A percentile compares a stretch with the other conserved stretches of the same genome.
These are phyloP conservation scores for Steatocranus sp. DNA, from an alignment of 2,797 vertebrate genomes.

Conservation along the genomic window DNA sequence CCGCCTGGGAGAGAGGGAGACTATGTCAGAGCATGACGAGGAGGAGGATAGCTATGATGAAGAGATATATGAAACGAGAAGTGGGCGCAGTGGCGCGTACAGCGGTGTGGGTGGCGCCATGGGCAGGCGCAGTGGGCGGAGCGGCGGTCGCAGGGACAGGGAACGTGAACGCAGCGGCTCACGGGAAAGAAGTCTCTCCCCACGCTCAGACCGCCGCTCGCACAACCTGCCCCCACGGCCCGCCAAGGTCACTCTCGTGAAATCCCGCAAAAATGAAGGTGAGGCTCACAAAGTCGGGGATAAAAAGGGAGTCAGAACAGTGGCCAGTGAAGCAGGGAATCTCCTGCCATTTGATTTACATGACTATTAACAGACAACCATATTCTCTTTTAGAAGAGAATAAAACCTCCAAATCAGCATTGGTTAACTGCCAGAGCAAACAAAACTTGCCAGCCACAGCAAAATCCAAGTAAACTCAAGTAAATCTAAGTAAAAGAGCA, in stretches of 20 bases:
- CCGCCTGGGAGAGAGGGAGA: slow-evolving; percentile 87
- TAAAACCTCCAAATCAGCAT: slow-evolving; percentile 44
- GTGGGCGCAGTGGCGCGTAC: slow-evolving; percentile 78
- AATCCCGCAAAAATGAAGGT: slow-evolving; percentile 99
- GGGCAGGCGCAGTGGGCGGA: slow-evolving; percentile 79
- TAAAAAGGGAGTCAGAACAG: not conserved
- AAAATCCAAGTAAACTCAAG: slow-evolving; percentile 57
- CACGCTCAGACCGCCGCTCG: slow-evolving; percentile 88
- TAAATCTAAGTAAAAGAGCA: slow-evolving; percentile 69
- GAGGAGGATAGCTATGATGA: slow-evolving; percentile 97
- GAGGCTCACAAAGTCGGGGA: slow-evolving; percentile 72
- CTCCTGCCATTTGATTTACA: not conserved
- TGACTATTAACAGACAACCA: not conserved
- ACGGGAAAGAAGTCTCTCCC: slow-evolving; percentile 90
- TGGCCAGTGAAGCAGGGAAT: not conserved
- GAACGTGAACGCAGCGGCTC: slow-evolving; percentile 87
- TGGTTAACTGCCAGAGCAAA: slow-evolving; percentile 59
- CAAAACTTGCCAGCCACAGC: slow-evolving; percentile 51
- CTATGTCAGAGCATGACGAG: slow-evolving; percentile 90
- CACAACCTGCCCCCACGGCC: slow-evolving; percentile 90
- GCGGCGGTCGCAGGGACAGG: slow-evolving; percentile 66
- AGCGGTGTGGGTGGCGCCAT: slow-evolving; percentile 78
- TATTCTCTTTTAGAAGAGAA: slow-evolving; percentile 24
- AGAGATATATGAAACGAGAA: slow-evolving; percentile 86
- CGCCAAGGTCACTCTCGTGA: slow-evolving; percentile 95